Conservation (phyloP, 2,888 invertebrate genomes). For the Eumerus sabulonum region DNA sequence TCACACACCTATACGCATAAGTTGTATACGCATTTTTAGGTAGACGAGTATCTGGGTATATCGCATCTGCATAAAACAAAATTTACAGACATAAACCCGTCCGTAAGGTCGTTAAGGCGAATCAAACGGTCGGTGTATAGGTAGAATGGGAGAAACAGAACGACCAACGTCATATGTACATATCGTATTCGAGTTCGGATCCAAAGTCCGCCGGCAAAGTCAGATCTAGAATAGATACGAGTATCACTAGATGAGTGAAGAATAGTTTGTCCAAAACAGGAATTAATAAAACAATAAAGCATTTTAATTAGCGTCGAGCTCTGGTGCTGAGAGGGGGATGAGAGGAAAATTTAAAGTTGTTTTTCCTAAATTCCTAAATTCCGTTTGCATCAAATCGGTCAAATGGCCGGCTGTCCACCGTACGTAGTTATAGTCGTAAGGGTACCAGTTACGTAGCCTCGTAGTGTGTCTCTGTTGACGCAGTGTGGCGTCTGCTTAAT, state of each 20-base stretch:
- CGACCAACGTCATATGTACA: slow-evolving; percentile 43
- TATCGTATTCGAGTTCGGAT: no score
- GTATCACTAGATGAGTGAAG: neutral
- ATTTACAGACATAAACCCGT: slow-evolving; percentile 67
- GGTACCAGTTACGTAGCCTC: slow-evolving; percentile 40
- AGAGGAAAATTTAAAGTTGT: neutral
- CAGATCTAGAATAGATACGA: slow-evolving; percentile 19
- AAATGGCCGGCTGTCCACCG: slow-evolving; percentile 6
- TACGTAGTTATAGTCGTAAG: neutral
- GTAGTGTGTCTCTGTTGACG: slow-evolving; percentile 10
- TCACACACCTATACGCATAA: slow-evolving; percentile 18
- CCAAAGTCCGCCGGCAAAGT: slow-evolving; percentile 13
- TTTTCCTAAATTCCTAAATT: slow-evolving; percentile 30
- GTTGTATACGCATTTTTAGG: no score
- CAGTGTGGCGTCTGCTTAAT: slow-evolving; percentile 61
- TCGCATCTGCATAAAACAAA: slow-evolving; percentile 64
- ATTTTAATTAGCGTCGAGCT: slow-evolving; percentile 57
- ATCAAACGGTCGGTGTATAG: slow-evolving; percentile 35
- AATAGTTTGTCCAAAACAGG: slow-evolving; percentile 40
- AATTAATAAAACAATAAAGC: slow-evolving; percentile 69
- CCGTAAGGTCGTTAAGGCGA: slow-evolving; percentile 65
- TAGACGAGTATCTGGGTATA: slow-evolving; percentile 8
- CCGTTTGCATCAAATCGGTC: slow-evolving; percentile 20
- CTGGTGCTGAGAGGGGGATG: neutral
- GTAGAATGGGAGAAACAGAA: slow-evolving; percentile 36